Conservation (phyloP, 2,113 vertebrate genomes). For the Carassius auratus region DNA sequence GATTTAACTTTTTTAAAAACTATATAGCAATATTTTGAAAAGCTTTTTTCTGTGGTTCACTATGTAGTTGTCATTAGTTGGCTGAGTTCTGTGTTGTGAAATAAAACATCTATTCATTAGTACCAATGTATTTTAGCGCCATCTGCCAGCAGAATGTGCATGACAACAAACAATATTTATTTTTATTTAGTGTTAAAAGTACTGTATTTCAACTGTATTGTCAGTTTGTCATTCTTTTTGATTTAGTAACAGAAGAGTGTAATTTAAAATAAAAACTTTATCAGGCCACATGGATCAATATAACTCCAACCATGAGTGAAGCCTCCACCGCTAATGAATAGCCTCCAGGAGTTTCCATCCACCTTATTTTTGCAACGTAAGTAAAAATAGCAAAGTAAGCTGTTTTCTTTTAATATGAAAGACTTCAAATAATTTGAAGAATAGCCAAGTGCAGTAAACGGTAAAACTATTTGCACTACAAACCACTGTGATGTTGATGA, state of each 20-base stretch:
- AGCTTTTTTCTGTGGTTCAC: not conserved
- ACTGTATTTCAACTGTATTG: not conserved
- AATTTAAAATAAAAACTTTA: constrained; percentile 47
- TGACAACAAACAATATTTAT: not conserved
- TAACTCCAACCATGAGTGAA: constrained; percentile 68
- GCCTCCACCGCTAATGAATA: constrained; percentile 76
- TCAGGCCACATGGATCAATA: constrained; percentile 75
- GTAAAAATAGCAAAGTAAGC: not conserved
- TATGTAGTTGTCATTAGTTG: not conserved
- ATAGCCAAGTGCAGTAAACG: too few species aligned
- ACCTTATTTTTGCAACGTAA: not conserved
- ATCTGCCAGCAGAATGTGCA: not conserved
- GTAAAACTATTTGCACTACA: not conserved
- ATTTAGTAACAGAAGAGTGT: constrained; percentile 60
- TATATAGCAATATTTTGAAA: not conserved
- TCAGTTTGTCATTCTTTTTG: constrained; percentile 23
- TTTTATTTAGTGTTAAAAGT: not conserved
- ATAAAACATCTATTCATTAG: not conserved
- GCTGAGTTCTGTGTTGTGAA: not conserved
- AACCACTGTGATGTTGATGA: not conserved
- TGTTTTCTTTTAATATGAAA: too few species aligned
- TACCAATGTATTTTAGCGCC: constrained; percentile 6
- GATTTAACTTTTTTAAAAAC: not conserved
- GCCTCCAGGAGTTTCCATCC: not conserved
- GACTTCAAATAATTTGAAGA: too few species aligned